phyloP scores from a whole-genome alignment of 2,797 vertebrate genomes.

The Uromys caudimaculatus region DNA sequence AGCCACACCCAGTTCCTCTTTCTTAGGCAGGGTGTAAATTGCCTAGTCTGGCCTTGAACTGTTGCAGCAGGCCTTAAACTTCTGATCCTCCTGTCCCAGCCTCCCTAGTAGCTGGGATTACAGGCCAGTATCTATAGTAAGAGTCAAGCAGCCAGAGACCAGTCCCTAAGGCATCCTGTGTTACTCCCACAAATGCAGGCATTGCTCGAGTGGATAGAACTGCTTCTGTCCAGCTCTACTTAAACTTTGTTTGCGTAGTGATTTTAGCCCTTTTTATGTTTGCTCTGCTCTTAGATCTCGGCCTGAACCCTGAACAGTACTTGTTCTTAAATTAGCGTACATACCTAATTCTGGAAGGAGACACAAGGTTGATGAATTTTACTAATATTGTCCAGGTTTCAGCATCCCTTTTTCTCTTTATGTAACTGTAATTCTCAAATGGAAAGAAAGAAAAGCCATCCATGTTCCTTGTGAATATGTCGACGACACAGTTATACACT shows the following conservation, averaged over 20 bases:
- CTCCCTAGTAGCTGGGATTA: not conserved
- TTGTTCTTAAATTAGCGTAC: slow-evolving; percentile 15
- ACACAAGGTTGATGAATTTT: not conserved
- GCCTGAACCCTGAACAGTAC: not conserved
- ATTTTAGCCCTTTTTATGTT: not conserved
- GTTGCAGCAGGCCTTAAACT: not conserved
- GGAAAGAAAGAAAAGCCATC: slow-evolving; percentile 10
- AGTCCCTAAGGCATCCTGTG: not conserved
- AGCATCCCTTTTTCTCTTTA: not conserved
- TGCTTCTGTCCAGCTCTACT: not conserved
- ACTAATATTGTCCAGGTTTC: not conserved
- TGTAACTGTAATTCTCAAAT: not conserved
- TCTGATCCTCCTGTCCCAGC: not conserved
- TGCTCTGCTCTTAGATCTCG: not conserved
- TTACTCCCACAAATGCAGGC: not conserved
- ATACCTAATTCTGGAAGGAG: not conserved
- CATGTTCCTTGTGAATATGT: not conserved
- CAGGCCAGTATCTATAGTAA: not conserved
- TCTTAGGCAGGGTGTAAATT: not conserved
- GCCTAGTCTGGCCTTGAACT: not conserved
- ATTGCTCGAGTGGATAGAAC: not conserved
- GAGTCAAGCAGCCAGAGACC: not conserved
- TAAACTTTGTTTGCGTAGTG: not conserved
- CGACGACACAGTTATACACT: not conserved
- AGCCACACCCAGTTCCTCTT: not conserved